Percentiles rank a stretch among this genome's conserved stretches.
These are phyloP conservation scores for Sphaerophoria taeniata DNA, from an alignment of 2,888 invertebrate species.

Conservation along the genomic window DNA sequence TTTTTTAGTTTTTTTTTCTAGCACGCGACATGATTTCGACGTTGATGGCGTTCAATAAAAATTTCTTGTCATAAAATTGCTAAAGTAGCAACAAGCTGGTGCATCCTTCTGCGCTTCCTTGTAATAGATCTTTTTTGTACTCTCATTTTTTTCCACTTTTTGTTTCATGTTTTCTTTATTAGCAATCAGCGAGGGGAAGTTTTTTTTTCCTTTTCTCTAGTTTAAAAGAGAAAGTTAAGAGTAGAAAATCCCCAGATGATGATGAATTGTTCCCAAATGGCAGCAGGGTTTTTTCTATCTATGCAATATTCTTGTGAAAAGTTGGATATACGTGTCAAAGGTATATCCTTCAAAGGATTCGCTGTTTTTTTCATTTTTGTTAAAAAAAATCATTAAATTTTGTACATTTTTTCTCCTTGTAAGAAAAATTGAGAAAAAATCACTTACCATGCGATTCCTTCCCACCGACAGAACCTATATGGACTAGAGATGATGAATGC, in stretches of 20 bases:
- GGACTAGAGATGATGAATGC: slow-evolving; percentile 71
- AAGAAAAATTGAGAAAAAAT: slow-evolving; percentile 20
- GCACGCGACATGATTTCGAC: slow-evolving; percentile 66
- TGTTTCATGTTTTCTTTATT: slow-evolving; percentile 26
- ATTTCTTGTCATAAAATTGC: slow-evolving; percentile 68
- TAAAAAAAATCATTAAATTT: slow-evolving; percentile 34
- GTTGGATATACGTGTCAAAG: slow-evolving; percentile 58
- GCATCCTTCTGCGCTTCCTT: slow-evolving; percentile 43
- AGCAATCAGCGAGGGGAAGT: slow-evolving; percentile 17
- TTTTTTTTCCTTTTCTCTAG: slow-evolving; percentile 8
- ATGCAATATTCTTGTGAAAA: slow-evolving; percentile 33
- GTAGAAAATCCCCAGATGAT: not conserved
- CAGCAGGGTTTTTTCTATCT: not conserved
- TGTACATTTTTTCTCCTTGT: too few relatives aligned
- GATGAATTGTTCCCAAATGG: slow-evolving; percentile 58
- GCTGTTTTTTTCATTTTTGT: not conserved
- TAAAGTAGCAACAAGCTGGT: slow-evolving; percentile 70
- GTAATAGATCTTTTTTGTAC: slow-evolving; percentile 40
- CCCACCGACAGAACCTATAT: slow-evolving; percentile 77
- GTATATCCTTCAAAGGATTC: slow-evolving; percentile 1
- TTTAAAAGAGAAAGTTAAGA: not conserved
- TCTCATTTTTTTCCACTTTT: slow-evolving; percentile 23
- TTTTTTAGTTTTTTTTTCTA: not conserved
- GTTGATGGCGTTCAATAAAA: slow-evolving; percentile 73
- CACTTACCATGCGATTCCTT: slow-evolving; percentile 82